Evolutionary conservation across 2,113 vertebrate species (phyloP).

Genomic region (Percopsis transmontana): DNA sequence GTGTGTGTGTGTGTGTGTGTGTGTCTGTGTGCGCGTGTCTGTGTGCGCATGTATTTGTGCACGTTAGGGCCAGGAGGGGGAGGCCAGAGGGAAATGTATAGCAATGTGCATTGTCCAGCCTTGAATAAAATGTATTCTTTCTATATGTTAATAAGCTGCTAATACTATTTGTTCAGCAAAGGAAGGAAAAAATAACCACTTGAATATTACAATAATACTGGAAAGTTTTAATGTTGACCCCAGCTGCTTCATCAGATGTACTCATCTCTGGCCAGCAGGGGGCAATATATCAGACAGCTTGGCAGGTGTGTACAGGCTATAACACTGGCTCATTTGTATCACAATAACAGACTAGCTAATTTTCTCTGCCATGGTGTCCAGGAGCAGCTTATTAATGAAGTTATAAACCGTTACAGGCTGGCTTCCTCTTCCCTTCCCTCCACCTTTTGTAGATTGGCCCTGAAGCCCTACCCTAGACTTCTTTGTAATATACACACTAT

Average conservation of each 20-base stretch:
- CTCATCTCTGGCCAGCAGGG: conserved; percentile 35
- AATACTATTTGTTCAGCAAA: conserved; percentile 30
- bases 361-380: conserved; percentile 30
- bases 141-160: conserved; percentile 71
- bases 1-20: conserved; percentile 45
- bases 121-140: conserved; percentile 41
- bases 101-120: conserved; percentile 47
- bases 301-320: neutral
- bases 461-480: conserved; percentile 27
- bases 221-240: conserved; percentile 23
- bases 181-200: conserved; percentile 53
- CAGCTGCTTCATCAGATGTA: neutral
- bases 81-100: conserved; percentile 42
- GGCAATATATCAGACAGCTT: conserved; percentile 13
- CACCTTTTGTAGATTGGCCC: conserved; percentile 25
- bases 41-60: conserved; percentile 1
- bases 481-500: conserved; percentile 49
- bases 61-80: conserved; percentile 40
- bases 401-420: conserved; percentile 43
- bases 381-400: conserved; percentile 28
- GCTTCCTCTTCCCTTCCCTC: conserved; percentile 32
- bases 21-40: conserved; percentile 4
- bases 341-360: conserved; percentile 24
- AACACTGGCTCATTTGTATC: conserved; percentile 19
- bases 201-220: conserved; percentile 35